Base-by-base conservation (phyloP, 2,888 invertebrate species). In the Saturnia japonica region DNA sequence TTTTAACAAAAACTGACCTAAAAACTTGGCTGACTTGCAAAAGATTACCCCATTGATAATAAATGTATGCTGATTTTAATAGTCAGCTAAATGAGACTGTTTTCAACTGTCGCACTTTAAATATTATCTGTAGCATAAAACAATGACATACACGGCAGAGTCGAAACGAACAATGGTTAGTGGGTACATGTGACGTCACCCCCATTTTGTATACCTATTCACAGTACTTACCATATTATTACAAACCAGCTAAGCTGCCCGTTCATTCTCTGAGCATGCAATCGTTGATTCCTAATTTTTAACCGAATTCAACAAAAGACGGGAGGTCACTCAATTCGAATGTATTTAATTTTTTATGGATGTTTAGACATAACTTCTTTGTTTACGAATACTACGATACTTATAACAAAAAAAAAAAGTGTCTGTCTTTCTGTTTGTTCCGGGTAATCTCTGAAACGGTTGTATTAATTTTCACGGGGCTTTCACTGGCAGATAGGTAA, bases 181-280 rank as follows among this genome's bases (percentile, higher is more conserved):
- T 47, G 70, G 68, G 42, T 68, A 70, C 68, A 66, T 16, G 66
- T 72, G 72, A 72, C 70, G 68, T 62, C 64, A 68, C 43, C 54
- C 51, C n/a, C 54, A 7, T 54, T 54, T n/a, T 22, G 43, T 34
- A 34, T 47, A 7, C 47, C 19, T 54, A 54, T 54, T n/a, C n/a
- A 54, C 22, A 54, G 22, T 25, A 43, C 28, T 57, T 54, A 28
- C 28, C 60, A 66, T 67, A 43, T 60, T 67, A 43, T 60, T 25
- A 14, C 57, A 60, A 28, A 60, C 14, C 57, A 60, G 57, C 57
- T 60, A 28, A 60, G 57, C 57, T 60, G 57, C 57, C 25, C 14
- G 12, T 60, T 60, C 57, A 25, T 60, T 60, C 57, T 28, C 57
- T 60, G 57, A 14, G 57, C 14, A 28, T 60, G 16, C 57, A 9